Conservation (phyloP, 2,113 vertebrate species). For the Oxyruncus cristatus region DNA sequence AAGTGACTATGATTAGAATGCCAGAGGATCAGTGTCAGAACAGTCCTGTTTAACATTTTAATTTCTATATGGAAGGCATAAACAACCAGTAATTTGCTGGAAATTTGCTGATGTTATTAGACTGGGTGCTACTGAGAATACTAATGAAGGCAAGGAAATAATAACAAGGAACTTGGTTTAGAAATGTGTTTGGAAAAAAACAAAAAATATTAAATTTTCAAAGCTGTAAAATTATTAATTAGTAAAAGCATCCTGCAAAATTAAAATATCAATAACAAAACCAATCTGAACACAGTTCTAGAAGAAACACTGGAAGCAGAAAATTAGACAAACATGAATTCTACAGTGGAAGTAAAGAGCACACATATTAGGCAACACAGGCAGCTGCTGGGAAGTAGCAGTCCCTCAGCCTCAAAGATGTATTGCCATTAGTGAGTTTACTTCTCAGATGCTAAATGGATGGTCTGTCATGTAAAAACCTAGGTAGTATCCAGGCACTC, state of each 20-base stretch:
- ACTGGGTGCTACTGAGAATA: not conserved
- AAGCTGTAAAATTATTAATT: not conserved
- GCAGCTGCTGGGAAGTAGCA: not conserved
- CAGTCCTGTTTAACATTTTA: conserved; percentile 7
- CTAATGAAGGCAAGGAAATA: not conserved
- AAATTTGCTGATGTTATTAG: conserved; percentile 31
- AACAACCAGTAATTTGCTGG: conserved; percentile 15
- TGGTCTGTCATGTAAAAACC: not conserved
- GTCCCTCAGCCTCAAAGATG: not conserved
- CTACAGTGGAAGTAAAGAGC: not conserved
- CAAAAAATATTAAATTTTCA: conserved; percentile 3
- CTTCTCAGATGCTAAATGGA: not conserved
- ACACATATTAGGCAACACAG: not conserved
- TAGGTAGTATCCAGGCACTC: not conserved
- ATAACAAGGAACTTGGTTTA: not conserved
- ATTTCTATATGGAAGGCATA: conserved; percentile 13
- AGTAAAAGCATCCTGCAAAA: conserved; percentile 5
- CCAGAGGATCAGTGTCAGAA: not conserved
- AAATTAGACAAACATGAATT: not conserved
- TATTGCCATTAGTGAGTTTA: not conserved
- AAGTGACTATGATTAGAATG: not conserved
- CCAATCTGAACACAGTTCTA: not conserved
- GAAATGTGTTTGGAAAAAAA: conserved; percentile 8
- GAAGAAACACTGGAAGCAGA: not conserved
- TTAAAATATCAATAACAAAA: not conserved